Conservation (phyloP, 2,113 vertebrate genomes). For the Astur gentilis region DNA sequence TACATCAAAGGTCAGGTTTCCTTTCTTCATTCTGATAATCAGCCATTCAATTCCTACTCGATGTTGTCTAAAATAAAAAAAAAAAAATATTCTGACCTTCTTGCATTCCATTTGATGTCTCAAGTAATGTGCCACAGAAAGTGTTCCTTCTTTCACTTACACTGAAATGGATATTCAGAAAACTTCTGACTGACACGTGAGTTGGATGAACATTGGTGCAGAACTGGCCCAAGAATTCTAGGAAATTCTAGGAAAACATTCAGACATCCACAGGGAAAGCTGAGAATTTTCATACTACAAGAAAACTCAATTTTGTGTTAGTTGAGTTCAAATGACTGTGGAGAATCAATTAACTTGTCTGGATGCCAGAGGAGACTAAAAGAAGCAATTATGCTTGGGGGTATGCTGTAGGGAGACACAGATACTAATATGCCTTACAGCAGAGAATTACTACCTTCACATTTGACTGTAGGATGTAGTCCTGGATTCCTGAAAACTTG, state of each 20-base stretch:
- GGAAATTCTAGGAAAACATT: not conserved
- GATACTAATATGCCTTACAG: not conserved
- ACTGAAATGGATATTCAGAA: not conserved
- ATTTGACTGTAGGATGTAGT: not conserved
- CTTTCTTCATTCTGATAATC: not conserved
- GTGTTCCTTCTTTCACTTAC: not conserved
- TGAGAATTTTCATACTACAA: not conserved
- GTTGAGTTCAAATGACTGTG: not conserved
- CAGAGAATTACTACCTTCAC: not conserved
- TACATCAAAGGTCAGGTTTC: not conserved
- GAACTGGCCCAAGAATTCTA: not conserved
- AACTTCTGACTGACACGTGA: not conserved
- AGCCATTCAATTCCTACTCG: not conserved
- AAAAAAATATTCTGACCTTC: not conserved
- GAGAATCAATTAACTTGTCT: not conserved
- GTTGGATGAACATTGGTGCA: not conserved
- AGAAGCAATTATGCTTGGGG: not conserved
- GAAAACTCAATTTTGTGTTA: not conserved
- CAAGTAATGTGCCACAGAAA: not conserved
- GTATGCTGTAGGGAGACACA: not conserved
- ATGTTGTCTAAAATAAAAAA: not conserved
- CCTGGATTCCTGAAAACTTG: not conserved
- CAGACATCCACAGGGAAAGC: not conserved
- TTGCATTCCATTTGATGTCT: not conserved
- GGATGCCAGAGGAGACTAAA: not conserved